Percentiles rank a stretch among this genome's conserved stretches.
phyloP scores from a whole-genome alignment of 2,888 invertebrate genomes.

The Himalopsyche tibetana region DNA sequence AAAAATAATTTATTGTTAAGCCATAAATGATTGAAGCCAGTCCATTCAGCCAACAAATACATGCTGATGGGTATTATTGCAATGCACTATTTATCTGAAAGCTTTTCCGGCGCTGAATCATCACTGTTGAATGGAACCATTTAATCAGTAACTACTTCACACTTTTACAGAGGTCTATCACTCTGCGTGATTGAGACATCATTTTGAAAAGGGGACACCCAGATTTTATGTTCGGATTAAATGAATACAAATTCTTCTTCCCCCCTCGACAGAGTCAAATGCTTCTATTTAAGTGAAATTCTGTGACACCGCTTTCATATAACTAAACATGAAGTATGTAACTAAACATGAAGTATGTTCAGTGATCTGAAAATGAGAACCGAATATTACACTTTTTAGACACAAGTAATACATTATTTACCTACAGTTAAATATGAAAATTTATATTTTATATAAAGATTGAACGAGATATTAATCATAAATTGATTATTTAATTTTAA shows the following conservation, averaged over 20 bases:
- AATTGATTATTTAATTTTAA: too few relatives aligned
- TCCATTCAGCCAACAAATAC: too few relatives aligned
- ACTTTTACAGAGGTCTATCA: constrained; percentile 63
- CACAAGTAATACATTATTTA: too few relatives aligned
- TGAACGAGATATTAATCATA: too few relatives aligned
- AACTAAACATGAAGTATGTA: not conserved
- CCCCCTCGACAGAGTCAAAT: constrained; percentile 52
- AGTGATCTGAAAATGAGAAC: constrained; percentile 24
- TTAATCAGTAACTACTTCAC: constrained; percentile 20
- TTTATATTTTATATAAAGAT: too few relatives aligned
- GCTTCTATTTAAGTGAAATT: constrained; percentile 45
- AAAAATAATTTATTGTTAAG: too few relatives aligned
- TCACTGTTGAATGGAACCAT: constrained; percentile 10
- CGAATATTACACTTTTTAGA: too few relatives aligned
- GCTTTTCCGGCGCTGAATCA: constrained; percentile 2
- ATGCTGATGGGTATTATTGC: too few relatives aligned
- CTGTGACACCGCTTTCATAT: not conserved
- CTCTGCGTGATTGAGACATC: constrained; percentile 66
- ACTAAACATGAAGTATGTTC: not conserved
- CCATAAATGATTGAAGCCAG: too few relatives aligned
- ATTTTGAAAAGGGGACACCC: constrained; percentile 56
- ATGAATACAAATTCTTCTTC: constrained; percentile 63
- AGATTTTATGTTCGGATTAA: constrained; percentile 65
- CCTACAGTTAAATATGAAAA: too few relatives aligned
- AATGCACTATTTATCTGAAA: not conserved